Percentiles rank a stretch among this genome's conserved stretches.
Evolutionary conservation across 2,888 invertebrate genomes (phyloP).

Genomic region (Lochmaea crataegi): DNA sequence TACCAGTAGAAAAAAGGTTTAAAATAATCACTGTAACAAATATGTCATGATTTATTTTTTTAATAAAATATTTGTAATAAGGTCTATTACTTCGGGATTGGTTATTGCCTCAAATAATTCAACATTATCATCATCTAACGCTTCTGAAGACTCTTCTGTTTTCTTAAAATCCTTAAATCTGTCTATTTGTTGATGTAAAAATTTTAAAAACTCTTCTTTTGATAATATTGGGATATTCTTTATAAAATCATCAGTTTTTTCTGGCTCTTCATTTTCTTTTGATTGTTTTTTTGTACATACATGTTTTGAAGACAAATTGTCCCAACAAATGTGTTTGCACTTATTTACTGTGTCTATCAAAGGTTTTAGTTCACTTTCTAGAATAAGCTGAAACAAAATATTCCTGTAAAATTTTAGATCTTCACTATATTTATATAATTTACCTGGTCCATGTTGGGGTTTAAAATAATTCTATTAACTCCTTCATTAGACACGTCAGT

Average conservation of each 20-base stretch:
- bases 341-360: constrained; percentile 44
- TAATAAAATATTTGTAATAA: constrained; percentile 61
- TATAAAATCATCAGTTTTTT: constrained; percentile 35
- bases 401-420: neutral
- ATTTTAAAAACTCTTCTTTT: constrained; percentile 48
- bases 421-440: neutral
- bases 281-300: constrained; percentile 11
- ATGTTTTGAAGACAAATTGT: constrained; percentile 15
- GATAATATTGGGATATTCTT: constrained; percentile 47
- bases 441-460: constrained; percentile 74
- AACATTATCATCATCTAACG: constrained; percentile 23
- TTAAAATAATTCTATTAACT: constrained; percentile 69
- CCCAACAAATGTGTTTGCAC: constrained; percentile 41
- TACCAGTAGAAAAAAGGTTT: neutral
- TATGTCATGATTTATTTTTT: constrained; percentile 32
- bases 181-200: constrained; percentile 52
- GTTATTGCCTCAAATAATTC: constrained; percentile 75
- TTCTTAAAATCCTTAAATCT: constrained; percentile 56
- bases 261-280: constrained; percentile 14
- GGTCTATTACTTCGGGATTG: constrained; percentile 70
- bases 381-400: constrained; percentile 38
- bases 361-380: constrained; percentile 23
- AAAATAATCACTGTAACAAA: neutral
- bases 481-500: constrained; percentile 68
- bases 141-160: neutral